Evolutionary conservation across 1,140 invertebrate species (phyloP).

Genomic region (Acromyrmex echinatior): DNA sequence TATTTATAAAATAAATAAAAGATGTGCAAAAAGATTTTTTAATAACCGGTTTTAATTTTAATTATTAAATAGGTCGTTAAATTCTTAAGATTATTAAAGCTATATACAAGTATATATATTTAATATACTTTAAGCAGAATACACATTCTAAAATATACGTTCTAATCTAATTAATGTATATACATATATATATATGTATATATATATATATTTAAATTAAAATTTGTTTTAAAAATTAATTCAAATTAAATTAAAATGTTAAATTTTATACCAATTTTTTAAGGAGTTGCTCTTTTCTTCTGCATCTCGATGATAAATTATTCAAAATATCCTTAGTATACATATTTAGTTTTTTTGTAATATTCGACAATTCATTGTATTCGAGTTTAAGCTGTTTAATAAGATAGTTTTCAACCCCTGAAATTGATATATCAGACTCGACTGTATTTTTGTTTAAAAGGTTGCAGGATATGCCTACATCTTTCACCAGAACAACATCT

Average conservation of each 20-base stretch:
- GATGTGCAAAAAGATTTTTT: background rate
- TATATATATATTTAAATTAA: background rate
- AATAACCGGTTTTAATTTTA: conserved; percentile 17
- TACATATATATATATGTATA: background rate
- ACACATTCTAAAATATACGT: background rate
- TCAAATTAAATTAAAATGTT: conserved; percentile 3
- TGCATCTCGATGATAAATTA: conserved; percentile 47
- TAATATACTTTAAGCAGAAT: background rate
- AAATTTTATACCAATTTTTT: conserved; percentile 52
- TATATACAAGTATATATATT: background rate
- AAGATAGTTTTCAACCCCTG: conserved; percentile 46
- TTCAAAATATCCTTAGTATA: conserved; percentile 73
- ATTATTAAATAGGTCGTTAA: background rate
- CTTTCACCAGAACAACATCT: conserved; percentile 74
- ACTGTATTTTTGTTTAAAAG: conserved; percentile 32
- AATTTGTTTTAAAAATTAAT: background rate
- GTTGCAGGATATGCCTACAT: conserved; percentile 71
- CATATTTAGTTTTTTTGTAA: conserved; percentile 70
- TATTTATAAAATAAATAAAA: conserved; percentile 9
- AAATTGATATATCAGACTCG: conserved; percentile 1
- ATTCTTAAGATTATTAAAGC: background rate
- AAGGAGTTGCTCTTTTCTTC: conserved; percentile 37
- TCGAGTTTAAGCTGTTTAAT: conserved; percentile 68
- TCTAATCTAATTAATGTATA: background rate
- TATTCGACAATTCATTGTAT: conserved; percentile 69